A percentile compares a stretch with the other conserved stretches of the same genome.
These are phyloP conservation scores for Pitta sordida DNA, from an alignment of 2,113 vertebrate species.

Conservation along the genomic window DNA sequence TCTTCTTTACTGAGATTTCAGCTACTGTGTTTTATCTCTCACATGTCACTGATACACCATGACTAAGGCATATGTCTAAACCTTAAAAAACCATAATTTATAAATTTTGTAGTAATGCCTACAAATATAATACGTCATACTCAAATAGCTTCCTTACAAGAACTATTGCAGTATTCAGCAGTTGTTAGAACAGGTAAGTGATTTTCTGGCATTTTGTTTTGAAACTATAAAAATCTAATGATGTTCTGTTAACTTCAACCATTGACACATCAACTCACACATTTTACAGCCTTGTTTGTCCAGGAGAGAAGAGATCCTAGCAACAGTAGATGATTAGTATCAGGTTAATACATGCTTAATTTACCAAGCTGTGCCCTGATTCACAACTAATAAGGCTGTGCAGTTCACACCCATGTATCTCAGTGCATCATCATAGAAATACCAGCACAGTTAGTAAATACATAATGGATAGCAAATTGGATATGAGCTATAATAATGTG, in stretches of 20 bases:
- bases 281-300: constrained; percentile 21
- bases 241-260: constrained; percentile 4
- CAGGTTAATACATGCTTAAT: not conserved
- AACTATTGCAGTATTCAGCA: not conserved
- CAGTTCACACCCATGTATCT: not conserved
- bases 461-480: not conserved
- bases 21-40: not conserved
- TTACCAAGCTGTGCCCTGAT: constrained; percentile 12
- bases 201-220: constrained; percentile 38
- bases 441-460: constrained; percentile 1
- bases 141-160: not conserved
- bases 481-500: not conserved
- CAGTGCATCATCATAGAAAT: not conserved
- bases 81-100: not conserved
- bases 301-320: not conserved
- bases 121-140: not conserved
- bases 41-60: not conserved
- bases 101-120: not conserved
- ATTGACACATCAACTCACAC: not conserved
- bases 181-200: not conserved
- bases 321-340: constrained; percentile 7
- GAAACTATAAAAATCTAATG: constrained; percentile 5
- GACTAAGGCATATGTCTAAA: not conserved
- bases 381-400: not conserved
- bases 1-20: not conserved